Base-by-base conservation (phyloP, 2,113 vertebrate species). In the Pseudopodoces humilis region DNA sequence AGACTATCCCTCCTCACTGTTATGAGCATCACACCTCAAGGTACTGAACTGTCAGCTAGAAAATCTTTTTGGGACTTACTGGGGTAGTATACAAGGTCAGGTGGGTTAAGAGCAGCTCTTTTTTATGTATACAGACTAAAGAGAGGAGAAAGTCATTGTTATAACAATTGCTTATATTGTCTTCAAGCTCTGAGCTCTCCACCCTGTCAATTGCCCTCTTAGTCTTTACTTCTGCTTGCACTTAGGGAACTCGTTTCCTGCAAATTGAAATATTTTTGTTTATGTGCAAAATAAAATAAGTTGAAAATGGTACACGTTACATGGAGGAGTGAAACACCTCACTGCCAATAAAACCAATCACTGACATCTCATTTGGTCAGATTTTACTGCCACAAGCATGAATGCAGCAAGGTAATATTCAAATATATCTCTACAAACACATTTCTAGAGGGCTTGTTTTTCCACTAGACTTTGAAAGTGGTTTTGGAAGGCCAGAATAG, bases 21-120 rank as follows among this genome's bases (percentile, higher is more conserved):
- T 1, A 44, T 60, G 47, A 58, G 37, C 46, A 21, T 15, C 37
- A 47, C 2, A 1, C 52, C 64, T 58, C 0, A 0, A 80, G 50
- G 59, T 59, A 74, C 9, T 59, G 76, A 52, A 43, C 43, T 59
- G 18, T 24, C 56, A 78, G 21, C 33, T 30, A 14, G 43, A 86
- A 83, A 72, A 22, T 10, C 47, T 64, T 3, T 41, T 35, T 17
- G 49, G 58, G 24, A 39, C 44, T 52, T 37, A 44, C 15, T 8
- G 9, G 15, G 17, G 37, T 25, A 30, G 11, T 39, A 9, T 10
- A 30, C 6, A 30, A 83, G 70, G 62, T 76, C 56, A 39, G 41
- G 33, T 56, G n/a, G 63, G 72, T 58, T 39, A 70, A 44, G 28
- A 92, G 15, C 27, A 50, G 47, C 27, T 86, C 31, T 75, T 68